phyloP scores from a whole-genome alignment of 2,113 vertebrate species.

The Gnathonemus longibarbis region DNA sequence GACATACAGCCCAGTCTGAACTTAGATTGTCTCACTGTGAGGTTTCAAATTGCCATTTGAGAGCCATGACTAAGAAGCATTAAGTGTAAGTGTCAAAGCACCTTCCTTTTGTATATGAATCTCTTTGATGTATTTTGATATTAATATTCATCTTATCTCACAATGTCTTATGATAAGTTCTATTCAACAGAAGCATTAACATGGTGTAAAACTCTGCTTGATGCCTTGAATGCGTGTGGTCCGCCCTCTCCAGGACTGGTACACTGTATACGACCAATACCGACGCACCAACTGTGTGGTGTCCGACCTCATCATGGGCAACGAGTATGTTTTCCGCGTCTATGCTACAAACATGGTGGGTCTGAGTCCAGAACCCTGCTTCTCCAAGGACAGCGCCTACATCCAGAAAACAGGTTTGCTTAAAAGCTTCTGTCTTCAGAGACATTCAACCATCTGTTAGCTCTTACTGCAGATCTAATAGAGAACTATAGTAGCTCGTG shows the following conservation, averaged over 20 bases:
- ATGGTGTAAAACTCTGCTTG: background rate
- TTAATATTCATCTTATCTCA: background rate
- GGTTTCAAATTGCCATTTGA: background rate
- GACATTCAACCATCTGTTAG: background rate
- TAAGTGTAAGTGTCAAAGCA: background rate
- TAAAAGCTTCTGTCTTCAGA: background rate
- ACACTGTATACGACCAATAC: slow-evolving; percentile 79
- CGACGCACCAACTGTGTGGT: slow-evolving; percentile 77
- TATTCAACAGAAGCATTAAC: background rate
- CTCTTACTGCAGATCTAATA: background rate
- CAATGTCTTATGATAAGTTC: background rate
- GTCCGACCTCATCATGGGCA: slow-evolving; percentile 88
- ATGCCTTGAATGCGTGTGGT: background rate
- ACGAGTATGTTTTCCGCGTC: slow-evolving; percentile 82
- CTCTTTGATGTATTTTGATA: background rate
- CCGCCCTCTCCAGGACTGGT: slow-evolving; percentile 79
- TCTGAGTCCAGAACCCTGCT: slow-evolving; percentile 68
- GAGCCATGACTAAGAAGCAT: background rate
- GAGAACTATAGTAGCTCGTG: background rate
- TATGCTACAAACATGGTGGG: slow-evolving; percentile 84
- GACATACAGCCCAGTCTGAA: background rate
- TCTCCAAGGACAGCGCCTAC: slow-evolving; percentile 74
- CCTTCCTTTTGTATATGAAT: background rate
- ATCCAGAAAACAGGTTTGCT: slow-evolving; percentile 86
- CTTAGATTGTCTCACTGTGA: background rate